Evolutionary conservation across 2,113 vertebrate species (phyloP).

Genomic region (Menidia beryllina): DNA sequence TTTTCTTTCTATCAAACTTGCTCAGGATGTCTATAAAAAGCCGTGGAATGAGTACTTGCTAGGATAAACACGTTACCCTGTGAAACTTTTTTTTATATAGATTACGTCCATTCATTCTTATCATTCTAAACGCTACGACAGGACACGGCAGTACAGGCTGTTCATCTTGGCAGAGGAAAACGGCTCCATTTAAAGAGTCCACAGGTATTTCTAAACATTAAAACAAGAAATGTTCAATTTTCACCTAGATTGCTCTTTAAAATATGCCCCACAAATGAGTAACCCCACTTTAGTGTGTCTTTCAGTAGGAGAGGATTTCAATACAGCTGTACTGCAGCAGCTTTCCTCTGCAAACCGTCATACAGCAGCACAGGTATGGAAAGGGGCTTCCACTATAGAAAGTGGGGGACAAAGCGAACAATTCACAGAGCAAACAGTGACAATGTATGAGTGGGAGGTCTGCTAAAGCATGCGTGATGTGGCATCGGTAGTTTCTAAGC

Average conservation of each 20-base stretch:
- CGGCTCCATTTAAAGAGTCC: too few species aligned
- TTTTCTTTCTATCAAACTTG: slow-evolving; percentile 64
- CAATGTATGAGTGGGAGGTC: slow-evolving; percentile 56
- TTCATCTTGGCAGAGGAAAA: too few species aligned
- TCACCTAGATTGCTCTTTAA: not conserved
- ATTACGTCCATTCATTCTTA: slow-evolving; percentile 40
- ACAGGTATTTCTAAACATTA: too few species aligned
- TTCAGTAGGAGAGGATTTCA: not conserved
- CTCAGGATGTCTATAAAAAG: slow-evolving; percentile 69
- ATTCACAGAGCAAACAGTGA: not conserved
- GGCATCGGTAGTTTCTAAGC: slow-evolving; percentile 72
- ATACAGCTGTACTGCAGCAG: not conserved
- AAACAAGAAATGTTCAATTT: not conserved
- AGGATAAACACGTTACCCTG: slow-evolving; percentile 48
- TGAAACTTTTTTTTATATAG: slow-evolving; percentile 27
- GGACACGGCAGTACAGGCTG: slow-evolving; percentile 3
- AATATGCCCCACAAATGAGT: slow-evolving; percentile 2
- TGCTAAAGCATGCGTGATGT: slow-evolving; percentile 51
- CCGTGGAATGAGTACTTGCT: slow-evolving; percentile 61
- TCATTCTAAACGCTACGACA: slow-evolving; percentile 36
- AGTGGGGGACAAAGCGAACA: not conserved
- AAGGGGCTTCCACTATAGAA: not conserved
- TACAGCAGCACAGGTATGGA: slow-evolving; percentile 9
- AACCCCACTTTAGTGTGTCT: not conserved
- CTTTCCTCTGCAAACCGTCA: not conserved